Evolutionary conservation across 2,797 vertebrate genomes (phyloP).

Genomic region (Sardinella longiceps): DNA sequence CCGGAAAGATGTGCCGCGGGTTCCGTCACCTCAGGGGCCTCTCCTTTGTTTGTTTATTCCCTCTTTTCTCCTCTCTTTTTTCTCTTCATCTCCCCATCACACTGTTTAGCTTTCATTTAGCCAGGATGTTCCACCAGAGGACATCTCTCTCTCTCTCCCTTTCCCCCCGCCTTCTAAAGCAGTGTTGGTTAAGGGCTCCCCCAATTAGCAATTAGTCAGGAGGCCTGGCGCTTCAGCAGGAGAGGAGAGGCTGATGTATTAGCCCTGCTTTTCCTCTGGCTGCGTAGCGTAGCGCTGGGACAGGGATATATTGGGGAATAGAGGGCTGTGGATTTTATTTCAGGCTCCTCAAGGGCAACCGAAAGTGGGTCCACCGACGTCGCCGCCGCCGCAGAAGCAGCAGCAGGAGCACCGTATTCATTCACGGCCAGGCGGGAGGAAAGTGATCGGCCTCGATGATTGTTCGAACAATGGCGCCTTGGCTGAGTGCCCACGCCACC

Average conservation of each 20-base stretch:
- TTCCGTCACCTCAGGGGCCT: neutral
- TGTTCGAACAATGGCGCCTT: constrained; percentile 23
- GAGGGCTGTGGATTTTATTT: constrained; percentile 22
- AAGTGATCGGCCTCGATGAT: neutral
- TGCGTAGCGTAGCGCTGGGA: neutral
- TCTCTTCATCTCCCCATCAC: neutral
- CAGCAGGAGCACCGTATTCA: constrained; percentile 5
- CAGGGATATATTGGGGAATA: neutral
- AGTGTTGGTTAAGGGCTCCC: neutral
- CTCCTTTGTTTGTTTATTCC: neutral
- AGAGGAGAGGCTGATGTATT: neutral
- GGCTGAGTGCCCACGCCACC: constrained; percentile 25
- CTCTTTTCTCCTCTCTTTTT: neutral
- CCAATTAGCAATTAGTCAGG: constrained; percentile 18
- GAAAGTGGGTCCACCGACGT: constrained; percentile 30
- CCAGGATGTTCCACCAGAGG: neutral
- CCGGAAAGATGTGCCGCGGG: constrained; percentile 5
- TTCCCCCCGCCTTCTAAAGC: neutral
- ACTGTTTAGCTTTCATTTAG: constrained; percentile 11
- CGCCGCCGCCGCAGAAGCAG: no score
- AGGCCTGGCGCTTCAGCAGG: neutral
- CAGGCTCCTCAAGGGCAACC: constrained; percentile 42
- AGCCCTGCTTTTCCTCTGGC: neutral
- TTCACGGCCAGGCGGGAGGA: constrained; percentile 27
- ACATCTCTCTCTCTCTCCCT: no score